A percentile compares a stretch with the other conserved stretches of the same genome.
These are phyloP conservation scores for Cerastoderma edule DNA, from an alignment of 2,888 invertebrate genomes.

Conservation along the genomic window DNA sequence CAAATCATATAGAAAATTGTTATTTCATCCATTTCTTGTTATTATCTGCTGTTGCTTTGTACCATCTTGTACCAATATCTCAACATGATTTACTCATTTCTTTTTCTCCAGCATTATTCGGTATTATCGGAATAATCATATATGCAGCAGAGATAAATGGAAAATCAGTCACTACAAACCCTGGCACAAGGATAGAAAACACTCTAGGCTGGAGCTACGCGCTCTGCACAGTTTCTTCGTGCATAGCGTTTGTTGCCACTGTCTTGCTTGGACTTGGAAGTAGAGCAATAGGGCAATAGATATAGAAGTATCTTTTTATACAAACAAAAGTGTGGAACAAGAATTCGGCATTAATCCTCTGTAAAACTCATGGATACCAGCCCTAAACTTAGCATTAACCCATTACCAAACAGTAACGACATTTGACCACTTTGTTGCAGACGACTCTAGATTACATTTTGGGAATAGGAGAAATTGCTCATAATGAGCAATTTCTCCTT, in stretches of 20 bases:
- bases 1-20: no score
- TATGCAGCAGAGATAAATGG: constrained; percentile 48
- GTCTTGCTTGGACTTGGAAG: constrained; percentile 42
- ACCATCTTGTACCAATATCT: no score
- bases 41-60: no score
- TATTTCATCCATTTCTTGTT: no score
- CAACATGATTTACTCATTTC: background rate
- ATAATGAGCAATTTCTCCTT: no score
- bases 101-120: constrained; percentile 48
- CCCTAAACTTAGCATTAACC: background rate
- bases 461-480: no score
- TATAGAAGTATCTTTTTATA: background rate
- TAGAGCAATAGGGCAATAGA: background rate
- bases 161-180: constrained; percentile 7
- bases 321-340: background rate
- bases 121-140: constrained; percentile 55
- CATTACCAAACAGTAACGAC: no score
- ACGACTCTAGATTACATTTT: no score
- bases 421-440: no score
- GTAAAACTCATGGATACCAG: background rate
- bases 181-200: constrained; percentile 8
- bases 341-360: background rate
- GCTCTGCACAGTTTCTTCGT: constrained; percentile 39
- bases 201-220: constrained; percentile 52
- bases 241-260: constrained; percentile 38